These are phyloP conservation scores for Halichoerus grypus DNA, from an alignment of 2,113 vertebrate genomes.

Conservation along the genomic window DNA sequence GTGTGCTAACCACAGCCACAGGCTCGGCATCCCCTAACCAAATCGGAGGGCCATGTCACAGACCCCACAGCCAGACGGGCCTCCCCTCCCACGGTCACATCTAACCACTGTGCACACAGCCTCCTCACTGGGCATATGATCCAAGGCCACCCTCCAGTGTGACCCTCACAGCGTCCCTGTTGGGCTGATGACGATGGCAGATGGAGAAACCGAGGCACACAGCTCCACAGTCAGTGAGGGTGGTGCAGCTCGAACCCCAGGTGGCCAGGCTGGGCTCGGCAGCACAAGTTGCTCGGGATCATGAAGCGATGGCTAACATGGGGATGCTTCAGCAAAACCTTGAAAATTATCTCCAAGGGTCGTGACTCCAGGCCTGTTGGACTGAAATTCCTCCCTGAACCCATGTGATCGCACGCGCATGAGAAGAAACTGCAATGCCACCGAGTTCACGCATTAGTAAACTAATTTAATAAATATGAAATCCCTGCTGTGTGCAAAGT, in stretches of 20 bases:
- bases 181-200: not conserved
- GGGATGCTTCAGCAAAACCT: not conserved
- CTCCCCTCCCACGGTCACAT: not conserved
- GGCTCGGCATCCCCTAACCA: not conserved
- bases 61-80: not conserved
- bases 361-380: not conserved
- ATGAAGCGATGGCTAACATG: not conserved
- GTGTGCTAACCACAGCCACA: not conserved
- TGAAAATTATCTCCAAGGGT: not conserved
- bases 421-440: not conserved
- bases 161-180: not conserved
- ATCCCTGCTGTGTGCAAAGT: not conserved
- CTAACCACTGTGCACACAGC: rapidly evolving
- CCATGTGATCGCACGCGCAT: not conserved
- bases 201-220: not conserved
- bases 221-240: not conserved
- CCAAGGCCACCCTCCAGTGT: not conserved
- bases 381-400: not conserved
- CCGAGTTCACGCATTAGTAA: not conserved
- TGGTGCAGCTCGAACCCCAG: not conserved
- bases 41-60: not conserved
- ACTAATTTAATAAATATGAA: constrained; percentile 31
- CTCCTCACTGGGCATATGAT: not conserved
- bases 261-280: not conserved
- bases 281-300: not conserved